These are phyloP conservation scores for Dyspetes luteomarginatus DNA, from an alignment of 2,888 invertebrate species.

Conservation along the genomic window DNA sequence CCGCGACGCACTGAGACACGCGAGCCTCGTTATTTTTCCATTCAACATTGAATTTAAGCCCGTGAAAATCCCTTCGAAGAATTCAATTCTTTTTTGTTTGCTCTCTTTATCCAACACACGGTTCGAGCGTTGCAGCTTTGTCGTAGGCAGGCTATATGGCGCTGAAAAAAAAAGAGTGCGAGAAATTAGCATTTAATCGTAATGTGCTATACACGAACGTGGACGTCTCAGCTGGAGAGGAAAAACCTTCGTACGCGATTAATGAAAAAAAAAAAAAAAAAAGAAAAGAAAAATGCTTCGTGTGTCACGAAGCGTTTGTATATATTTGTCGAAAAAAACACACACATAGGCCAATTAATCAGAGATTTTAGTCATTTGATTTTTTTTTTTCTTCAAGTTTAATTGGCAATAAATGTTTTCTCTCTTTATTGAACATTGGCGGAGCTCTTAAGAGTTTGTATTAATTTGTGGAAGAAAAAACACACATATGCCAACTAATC, in stretches of 20 bases:
- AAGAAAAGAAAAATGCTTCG: conserved; percentile 44
- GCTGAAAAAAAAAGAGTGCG: conserved; percentile 26
- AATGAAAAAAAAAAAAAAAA: conserved; percentile 10
- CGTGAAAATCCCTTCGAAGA: conserved; percentile 24
- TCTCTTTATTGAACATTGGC: background rate
- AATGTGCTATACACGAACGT: conserved; percentile 47
- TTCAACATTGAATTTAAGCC: conserved; percentile 44
- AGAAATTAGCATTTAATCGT: conserved; percentile 60
- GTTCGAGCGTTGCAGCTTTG: conserved; percentile 29
- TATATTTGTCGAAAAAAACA: conserved; percentile 24
- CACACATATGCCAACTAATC: conserved; percentile 27
- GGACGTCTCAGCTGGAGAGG: background rate
- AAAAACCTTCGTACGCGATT: conserved; percentile 2
- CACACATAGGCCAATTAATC: conserved; percentile 31
- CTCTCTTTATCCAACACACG: too few species aligned
- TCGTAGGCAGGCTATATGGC: conserved; percentile 11
- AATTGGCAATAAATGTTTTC: conserved; percentile 30
- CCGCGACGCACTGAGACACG: conserved; percentile 22
- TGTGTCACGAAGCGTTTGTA: conserved; percentile 66
- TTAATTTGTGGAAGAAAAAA: background rate
- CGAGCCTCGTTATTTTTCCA: conserved; percentile 44
- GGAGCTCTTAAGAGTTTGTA: background rate
- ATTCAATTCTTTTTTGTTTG: background rate
- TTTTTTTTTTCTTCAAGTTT: background rate
- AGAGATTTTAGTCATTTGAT: conserved; percentile 39